Evolutionary conservation across 2,113 vertebrate species (phyloP), one percentile per base, ranked within the genome.

Genomic region (Neopipo cinnamomea): DNA sequence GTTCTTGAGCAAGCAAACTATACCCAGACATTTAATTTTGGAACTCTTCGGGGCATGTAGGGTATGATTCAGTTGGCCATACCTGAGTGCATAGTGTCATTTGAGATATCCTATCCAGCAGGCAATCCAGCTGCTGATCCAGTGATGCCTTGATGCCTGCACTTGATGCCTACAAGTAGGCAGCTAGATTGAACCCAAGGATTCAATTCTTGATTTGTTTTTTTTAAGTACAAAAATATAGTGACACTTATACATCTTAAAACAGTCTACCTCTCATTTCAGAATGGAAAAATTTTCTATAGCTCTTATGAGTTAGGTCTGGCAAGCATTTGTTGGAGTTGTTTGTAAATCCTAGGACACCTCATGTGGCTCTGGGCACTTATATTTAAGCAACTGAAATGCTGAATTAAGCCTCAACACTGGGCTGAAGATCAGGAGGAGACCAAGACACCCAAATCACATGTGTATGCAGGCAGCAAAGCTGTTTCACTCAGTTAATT

Each of bases 281-380:
- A 66, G 42, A 74, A 59, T 5, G 9, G 5, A 53, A 52, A 55
- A 58, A 6, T 58, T 78, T 82, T 89, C 39, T 50, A 11, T 22
- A 87, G 8, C 11, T 44, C 73, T 68, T 55, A 35, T 20, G 17
- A 67, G 28, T 58, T 39, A 72, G 22, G 11, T 46, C 22, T 88
- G 39, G 25, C 14, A 59, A 78, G 4, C 8, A 27, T 39, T 63
- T 22, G 3, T 52, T 71, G 20, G 28, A 78, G 24, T 6, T 91
- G 2, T 50, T 80, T 0, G 0, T 61, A 61, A 33, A 49, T 6
- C 6, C 4, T 59, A 58, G 19, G 22, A 61, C 2, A 55, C 12
- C 8, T 68, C 13, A 20, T 25, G n/a, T 25, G 9, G 9, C 46
- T 87, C n/a, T 41, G 4, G 6, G 41, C 13, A 49, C 6, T 50